Evolutionary conservation across 2,888 invertebrate genomes (phyloP).

Genomic region (Leptinotarsa haldemani): DNA sequence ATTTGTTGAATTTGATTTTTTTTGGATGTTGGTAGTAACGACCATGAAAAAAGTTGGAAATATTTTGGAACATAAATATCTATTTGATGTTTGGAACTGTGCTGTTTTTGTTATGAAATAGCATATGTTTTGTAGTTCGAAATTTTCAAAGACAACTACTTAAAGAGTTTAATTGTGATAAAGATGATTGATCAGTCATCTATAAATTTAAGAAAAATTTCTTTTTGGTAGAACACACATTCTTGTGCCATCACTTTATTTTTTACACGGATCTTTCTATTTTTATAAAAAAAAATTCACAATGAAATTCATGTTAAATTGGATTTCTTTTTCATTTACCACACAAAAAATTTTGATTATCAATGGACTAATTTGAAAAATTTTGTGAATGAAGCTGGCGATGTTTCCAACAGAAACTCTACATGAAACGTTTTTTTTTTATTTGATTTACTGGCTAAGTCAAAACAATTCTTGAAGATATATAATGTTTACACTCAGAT

Average conservation of each 20-base stretch:
- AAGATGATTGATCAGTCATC: constrained; percentile 50
- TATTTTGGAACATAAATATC: constrained; percentile 22
- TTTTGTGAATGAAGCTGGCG: not conserved
- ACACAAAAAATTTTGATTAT: constrained; percentile 8
- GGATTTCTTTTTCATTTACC: not conserved
- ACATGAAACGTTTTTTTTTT: too few relatives aligned
- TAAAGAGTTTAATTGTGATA: constrained; percentile 55
- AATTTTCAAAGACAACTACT: constrained; percentile 51
- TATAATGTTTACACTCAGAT: too few relatives aligned
- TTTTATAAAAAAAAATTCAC: constrained; percentile 33
- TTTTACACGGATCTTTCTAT: constrained; percentile 47
- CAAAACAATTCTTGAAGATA: too few relatives aligned
- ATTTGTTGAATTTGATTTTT: too few relatives aligned
- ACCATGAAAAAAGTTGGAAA: constrained; percentile 15
- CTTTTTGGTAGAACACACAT: constrained; percentile 29
- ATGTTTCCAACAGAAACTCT: too few relatives aligned
- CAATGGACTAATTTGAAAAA: not conserved
- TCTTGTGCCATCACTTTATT: constrained; percentile 57
- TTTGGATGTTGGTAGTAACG: too few relatives aligned
- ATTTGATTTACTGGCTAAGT: too few relatives aligned
- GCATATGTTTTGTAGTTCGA: constrained; percentile 54
- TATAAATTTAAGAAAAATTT: constrained; percentile 41
- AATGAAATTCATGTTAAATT: not conserved
- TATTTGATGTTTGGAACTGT: constrained; percentile 54
- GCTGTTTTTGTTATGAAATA: constrained; percentile 60